Conservation (phyloP, 2,797 vertebrate species). For the Smutsia temminckii region DNA sequence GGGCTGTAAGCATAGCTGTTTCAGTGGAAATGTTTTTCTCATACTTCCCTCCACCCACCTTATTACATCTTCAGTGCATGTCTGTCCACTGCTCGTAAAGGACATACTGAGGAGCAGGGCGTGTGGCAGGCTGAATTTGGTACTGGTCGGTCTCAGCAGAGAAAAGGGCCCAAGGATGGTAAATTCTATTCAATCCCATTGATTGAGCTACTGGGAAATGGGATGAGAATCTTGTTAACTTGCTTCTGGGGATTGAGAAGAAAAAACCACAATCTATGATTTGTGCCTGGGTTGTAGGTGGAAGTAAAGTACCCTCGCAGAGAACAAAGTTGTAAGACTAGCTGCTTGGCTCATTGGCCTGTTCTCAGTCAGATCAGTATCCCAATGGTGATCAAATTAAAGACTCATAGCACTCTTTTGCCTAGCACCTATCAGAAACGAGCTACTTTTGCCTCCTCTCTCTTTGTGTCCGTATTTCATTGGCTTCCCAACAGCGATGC, state of each 20-base stretch:
- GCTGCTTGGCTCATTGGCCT: background rate
- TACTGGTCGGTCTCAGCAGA: background rate
- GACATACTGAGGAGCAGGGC: background rate
- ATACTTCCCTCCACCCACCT: background rate
- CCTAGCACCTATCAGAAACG: background rate
- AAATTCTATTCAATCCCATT: background rate
- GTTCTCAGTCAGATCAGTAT: background rate
- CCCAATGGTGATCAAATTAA: background rate
- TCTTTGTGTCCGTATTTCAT: background rate
- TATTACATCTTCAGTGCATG: background rate
- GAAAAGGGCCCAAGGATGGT: background rate
- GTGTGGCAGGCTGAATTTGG: background rate
- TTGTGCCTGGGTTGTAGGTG: background rate
- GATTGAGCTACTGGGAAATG: background rate
- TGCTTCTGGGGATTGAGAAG: background rate
- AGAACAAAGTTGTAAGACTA: background rate
- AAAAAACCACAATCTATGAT: background rate
- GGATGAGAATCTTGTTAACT: background rate
- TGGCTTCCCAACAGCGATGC: background rate
- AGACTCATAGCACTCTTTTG: background rate
- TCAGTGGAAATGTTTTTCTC: slow-evolving; percentile 17
- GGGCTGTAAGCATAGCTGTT: background rate
- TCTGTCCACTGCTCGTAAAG: background rate
- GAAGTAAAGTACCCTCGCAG: background rate
- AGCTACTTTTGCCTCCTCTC: background rate